phyloP scores from a whole-genome alignment of 2,797 vertebrate genomes.

The Mallotus villosus region DNA sequence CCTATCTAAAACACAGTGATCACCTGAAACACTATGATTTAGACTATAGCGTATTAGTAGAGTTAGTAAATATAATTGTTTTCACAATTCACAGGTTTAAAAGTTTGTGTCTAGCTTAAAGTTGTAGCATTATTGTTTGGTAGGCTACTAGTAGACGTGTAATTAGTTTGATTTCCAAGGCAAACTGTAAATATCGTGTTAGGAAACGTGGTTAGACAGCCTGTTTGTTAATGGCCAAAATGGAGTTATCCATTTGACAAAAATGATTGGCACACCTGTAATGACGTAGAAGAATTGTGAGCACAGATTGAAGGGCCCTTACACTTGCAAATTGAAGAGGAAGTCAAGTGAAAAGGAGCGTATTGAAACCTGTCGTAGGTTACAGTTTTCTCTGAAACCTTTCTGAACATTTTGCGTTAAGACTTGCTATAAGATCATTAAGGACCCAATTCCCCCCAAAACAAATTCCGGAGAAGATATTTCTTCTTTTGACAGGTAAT shows the following conservation, averaged over 20 bases:
- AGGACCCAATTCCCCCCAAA: background rate
- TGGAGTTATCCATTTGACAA: background rate
- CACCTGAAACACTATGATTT: too few relatives aligned
- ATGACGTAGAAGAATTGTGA: slow-evolving; percentile 49
- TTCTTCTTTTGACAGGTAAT: background rate
- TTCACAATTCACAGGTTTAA: background rate
- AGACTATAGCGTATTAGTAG: too few relatives aligned
- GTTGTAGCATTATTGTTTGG: background rate
- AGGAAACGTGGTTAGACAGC: background rate
- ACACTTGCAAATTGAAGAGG: slow-evolving; percentile 41
- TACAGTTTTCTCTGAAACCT: slow-evolving; percentile 9
- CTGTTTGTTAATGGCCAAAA: background rate
- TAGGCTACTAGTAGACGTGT: background rate
- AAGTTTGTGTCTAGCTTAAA: background rate
- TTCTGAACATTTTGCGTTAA: background rate
- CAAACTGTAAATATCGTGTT: background rate
- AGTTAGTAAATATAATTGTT: background rate
- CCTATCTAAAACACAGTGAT: too few relatives aligned
- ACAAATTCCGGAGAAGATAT: background rate
- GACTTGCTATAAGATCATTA: background rate
- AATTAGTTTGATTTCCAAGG: background rate
- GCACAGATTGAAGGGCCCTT: slow-evolving; percentile 33
- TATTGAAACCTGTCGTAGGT: slow-evolving; percentile 22
- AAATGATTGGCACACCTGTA: slow-evolving; percentile 60
- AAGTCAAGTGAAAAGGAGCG: slow-evolving; percentile 53